phyloP scores from a whole-genome alignment of 2,797 vertebrate species.

The Halcyon leucocephala region DNA sequence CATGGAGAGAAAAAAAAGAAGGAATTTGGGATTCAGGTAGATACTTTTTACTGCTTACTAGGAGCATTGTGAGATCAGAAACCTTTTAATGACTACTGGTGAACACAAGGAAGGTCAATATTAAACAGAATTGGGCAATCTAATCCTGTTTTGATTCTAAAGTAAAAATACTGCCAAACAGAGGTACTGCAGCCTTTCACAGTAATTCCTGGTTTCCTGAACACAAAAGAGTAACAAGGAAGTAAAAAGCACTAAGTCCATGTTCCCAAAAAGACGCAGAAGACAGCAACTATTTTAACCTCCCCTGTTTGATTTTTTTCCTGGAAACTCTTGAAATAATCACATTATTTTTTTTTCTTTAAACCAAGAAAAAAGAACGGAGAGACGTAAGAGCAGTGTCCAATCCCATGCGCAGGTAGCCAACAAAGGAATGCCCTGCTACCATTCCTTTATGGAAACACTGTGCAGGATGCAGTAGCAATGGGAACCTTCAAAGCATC shows the following conservation, averaged over 20 bases:
- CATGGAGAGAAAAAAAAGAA: background rate
- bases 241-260: background rate
- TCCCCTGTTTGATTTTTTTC: rapidly evolving
- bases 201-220: background rate
- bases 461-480: background rate
- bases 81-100: background rate
- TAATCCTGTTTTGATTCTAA: background rate
- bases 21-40: background rate
- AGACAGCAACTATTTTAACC: background rate
- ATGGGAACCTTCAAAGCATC: background rate
- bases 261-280: background rate
- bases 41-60: background rate
- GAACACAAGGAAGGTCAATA: background rate
- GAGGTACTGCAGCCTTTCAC: background rate
- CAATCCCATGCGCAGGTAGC: background rate
- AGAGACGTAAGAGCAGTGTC: rapidly evolving
- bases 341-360: background rate
- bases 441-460: rapidly evolving
- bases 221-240: background rate
- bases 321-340: background rate
- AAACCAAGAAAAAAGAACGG: background rate
- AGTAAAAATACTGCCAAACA: background rate
- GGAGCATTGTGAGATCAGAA: background rate
- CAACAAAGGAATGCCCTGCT: background rate
- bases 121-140: background rate